Percentiles rank a stretch among this genome's conserved stretches.
phyloP scores from a whole-genome alignment of 2,888 invertebrate species.

The Lasioglossum leucozonium region DNA sequence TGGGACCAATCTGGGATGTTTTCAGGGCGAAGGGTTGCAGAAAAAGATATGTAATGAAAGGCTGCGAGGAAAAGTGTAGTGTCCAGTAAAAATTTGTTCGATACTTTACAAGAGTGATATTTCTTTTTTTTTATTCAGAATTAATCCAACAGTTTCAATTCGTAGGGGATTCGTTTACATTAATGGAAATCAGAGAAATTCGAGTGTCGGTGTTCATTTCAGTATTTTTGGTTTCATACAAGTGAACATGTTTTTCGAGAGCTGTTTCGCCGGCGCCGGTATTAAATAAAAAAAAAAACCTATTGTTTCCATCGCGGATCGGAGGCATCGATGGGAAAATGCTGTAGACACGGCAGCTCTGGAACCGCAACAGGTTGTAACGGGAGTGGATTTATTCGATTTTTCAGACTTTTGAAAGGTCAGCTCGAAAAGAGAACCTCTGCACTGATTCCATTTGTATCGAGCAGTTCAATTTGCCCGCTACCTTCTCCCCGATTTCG shows the following conservation, averaged over 20 bases:
- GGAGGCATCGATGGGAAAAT: conserved; percentile 1
- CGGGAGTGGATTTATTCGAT: conserved; percentile 28
- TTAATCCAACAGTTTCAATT: neutral
- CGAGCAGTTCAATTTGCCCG: conserved; percentile 7
- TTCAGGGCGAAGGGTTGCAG: too few relatives aligned
- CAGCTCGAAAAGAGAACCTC: neutral
- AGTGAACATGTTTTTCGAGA: neutral
- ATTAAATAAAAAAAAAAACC: neutral
- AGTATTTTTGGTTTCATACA: neutral
- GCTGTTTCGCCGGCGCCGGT: neutral
- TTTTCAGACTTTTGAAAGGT: conserved; percentile 33
- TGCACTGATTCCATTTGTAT: conserved; percentile 18
- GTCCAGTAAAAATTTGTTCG: too few relatives aligned
- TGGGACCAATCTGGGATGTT: too few relatives aligned
- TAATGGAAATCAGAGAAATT: neutral
- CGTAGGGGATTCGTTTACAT: neutral
- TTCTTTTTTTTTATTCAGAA: neutral
- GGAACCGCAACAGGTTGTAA: conserved; percentile 50
- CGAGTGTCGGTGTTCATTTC: neutral
- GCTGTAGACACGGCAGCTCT: neutral
- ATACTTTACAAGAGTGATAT: neutral
- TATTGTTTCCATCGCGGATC: neutral
- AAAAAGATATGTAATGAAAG: too few relatives aligned
- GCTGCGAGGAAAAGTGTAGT: too few relatives aligned
- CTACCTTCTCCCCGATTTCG: conserved; percentile 20